Base-by-base conservation (phyloP, 1,140 invertebrate species). In the Condylostylus longicornis region DNA sequence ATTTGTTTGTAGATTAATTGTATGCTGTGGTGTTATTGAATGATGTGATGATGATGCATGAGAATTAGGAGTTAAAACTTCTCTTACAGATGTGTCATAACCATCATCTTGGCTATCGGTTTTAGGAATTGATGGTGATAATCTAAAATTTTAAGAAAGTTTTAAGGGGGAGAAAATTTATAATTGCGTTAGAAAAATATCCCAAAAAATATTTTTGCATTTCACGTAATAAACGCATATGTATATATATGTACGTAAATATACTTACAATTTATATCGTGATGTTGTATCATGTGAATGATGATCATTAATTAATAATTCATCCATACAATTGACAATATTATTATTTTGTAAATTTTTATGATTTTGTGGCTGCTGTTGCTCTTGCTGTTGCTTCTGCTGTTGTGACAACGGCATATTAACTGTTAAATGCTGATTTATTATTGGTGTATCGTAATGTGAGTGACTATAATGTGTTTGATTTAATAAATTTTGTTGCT, bases 51-150 rank as follows among this genome's bases (percentile, higher is more conserved):
- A 68, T 23, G 68, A 69, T 40, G 63, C 68, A 48, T 69, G 67
- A 18, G 68, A 68, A 42, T 67, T 70, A 28, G 69, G 67, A 19
- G 68, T 68, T 51, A 77, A 62, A 50, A 77, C 75, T 58, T 80
- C 73, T 60, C 81, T 80, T 49, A 77, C 79, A 65, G 78, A 78
- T 43, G 81, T 84, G 66, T 86, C 82, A 66, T 84, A 84, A 42
- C 81, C 81, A 65, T 86, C 82, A 68, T 86, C 82, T 53, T 79
- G 71, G 44, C 72, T 73, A 62, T 83, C 81, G 49, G 76, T 68
- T 50, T 77, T 77, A 1, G 44, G 43, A 58, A 73, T 74, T 53
- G 61, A 57, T 35, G 68, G 61, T 37, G 68, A 68, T 2, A 59
- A 44, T 4, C 44, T 40, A 8, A 18, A 33, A 6, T 6, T 8